Percentiles rank a stretch among this genome's conserved stretches.
Evolutionary conservation across 2,888 invertebrate genomes (phyloP).

Genomic region (Pollenia amentaria): DNA sequence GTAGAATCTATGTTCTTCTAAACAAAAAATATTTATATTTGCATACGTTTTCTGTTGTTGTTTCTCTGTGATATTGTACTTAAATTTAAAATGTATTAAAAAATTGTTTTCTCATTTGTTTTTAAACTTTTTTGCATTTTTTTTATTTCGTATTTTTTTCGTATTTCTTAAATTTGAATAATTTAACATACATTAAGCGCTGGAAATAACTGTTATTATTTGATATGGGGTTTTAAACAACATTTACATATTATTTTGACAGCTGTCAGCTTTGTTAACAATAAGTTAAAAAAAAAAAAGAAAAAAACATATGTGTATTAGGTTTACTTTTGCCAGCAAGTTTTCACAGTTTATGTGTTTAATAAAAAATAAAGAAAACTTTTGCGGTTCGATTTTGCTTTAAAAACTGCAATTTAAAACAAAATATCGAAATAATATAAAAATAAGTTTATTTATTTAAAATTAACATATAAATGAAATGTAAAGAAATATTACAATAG

Average conservation of each 20-base stretch:
- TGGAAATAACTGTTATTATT: constrained; percentile 61
- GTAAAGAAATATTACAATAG: not conserved
- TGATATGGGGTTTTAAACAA: constrained; percentile 67
- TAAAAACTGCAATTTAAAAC: not conserved
- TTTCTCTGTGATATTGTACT: not conserved
- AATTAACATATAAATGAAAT: not conserved
- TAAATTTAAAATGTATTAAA: constrained; percentile 31
- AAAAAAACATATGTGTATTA: constrained; percentile 55
- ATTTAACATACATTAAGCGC: constrained; percentile 64
- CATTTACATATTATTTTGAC: constrained; percentile 75
- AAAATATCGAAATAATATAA: not conserved
- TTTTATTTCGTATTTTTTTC: constrained; percentile 27
- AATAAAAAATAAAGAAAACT: not conserved
- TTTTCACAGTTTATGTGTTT: not conserved
- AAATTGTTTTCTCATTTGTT: constrained; percentile 39
- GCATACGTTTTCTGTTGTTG: constrained; percentile 3
- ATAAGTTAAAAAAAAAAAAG: constrained; percentile 50
- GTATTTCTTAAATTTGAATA: constrained; percentile 51
- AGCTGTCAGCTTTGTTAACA: constrained; percentile 74
- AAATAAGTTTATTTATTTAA: not conserved
- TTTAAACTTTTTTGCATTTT: constrained; percentile 35
- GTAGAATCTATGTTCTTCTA: not conserved
- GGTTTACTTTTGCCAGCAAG: constrained; percentile 46
- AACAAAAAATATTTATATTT: constrained; percentile 9
- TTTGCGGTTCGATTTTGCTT: constrained; percentile 18